Conservation (phyloP, 2,888 invertebrate genomes). For the Campoletis raptor region DNA sequence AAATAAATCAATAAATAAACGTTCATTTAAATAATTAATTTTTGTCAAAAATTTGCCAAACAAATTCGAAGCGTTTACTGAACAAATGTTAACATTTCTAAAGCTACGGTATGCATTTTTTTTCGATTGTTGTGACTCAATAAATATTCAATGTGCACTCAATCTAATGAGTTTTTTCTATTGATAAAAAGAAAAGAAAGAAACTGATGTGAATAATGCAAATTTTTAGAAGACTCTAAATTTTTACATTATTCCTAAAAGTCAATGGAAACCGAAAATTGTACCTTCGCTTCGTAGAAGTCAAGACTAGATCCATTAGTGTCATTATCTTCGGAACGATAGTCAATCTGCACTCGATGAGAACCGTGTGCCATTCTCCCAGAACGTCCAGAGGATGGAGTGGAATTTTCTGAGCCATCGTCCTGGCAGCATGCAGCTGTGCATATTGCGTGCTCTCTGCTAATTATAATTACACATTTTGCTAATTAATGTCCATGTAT, state of each 20-base stretch:
- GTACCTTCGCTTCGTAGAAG: slow-evolving; percentile 79
- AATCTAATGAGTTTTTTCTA: not conserved
- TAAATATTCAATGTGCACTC: not conserved
- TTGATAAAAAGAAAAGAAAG: not conserved
- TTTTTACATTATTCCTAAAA: not conserved
- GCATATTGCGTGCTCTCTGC: slow-evolving; percentile 82
- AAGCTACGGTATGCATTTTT: not conserved
- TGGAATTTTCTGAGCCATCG: slow-evolving; percentile 82
- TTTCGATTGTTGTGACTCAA: not conserved
- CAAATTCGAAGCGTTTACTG: not conserved
- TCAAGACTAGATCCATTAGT: slow-evolving; percentile 81
- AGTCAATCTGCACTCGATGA: slow-evolving; percentile 78
- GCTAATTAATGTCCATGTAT: not conserved
- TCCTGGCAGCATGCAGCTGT: slow-evolving; percentile 84
- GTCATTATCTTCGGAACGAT: slow-evolving; percentile 77
- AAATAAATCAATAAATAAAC: not conserved
- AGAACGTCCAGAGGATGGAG: slow-evolving; percentile 80
- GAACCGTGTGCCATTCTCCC: slow-evolving; percentile 77
- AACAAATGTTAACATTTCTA: not conserved
- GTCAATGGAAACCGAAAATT: not conserved
- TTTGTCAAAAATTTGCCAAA: not conserved
- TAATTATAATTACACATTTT: not conserved
- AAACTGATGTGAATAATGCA: not conserved
- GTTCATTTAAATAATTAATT: not conserved
- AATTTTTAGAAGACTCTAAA: too few relatives aligned